Conservation (phyloP, 2,888 invertebrate genomes). For the Plebejus melissa region DNA sequence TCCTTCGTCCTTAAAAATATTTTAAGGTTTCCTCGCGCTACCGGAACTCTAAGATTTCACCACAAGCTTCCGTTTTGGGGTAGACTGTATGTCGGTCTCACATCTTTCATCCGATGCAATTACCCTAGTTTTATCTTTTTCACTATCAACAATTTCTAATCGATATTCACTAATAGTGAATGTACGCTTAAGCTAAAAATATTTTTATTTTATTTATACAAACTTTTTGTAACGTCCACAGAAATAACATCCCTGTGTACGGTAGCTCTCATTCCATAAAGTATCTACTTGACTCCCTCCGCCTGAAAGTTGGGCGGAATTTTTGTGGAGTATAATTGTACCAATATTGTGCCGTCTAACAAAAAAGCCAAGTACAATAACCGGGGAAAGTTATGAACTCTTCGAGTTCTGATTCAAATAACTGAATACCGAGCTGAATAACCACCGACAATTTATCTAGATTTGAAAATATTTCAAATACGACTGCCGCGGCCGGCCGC, state of each 20-base stretch:
- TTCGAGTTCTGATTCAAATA: constrained; percentile 10
- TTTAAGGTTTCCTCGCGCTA: neutral
- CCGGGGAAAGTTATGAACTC: constrained; percentile 4
- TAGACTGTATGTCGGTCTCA: constrained; percentile 6
- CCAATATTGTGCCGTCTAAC: constrained; percentile 4
- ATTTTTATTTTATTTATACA: neutral
- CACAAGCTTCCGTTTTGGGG: constrained; percentile 18
- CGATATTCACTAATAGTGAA: neutral
- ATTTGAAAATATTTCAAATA: constrained; percentile 5
- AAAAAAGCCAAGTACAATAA: constrained; percentile 15
- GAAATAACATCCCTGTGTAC: neutral
- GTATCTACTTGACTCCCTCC: constrained; percentile 6
- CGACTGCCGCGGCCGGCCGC: neutral
- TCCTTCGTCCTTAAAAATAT: neutral
- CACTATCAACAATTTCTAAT: neutral
- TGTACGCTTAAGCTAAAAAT: neutral
- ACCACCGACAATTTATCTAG: constrained; percentile 15
- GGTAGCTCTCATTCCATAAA: neutral
- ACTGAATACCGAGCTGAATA: constrained; percentile 14
- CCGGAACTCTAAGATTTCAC: constrained; percentile 6
- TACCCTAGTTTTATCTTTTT: neutral
- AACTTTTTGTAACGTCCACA: neutral
- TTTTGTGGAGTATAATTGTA: constrained; percentile 16
- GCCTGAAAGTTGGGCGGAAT: constrained; percentile 14
- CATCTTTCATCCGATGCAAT: neutral